Evolutionary conservation across 92 coral and sea anemone species (phyloP).

Genomic region (Porites rus): DNA sequence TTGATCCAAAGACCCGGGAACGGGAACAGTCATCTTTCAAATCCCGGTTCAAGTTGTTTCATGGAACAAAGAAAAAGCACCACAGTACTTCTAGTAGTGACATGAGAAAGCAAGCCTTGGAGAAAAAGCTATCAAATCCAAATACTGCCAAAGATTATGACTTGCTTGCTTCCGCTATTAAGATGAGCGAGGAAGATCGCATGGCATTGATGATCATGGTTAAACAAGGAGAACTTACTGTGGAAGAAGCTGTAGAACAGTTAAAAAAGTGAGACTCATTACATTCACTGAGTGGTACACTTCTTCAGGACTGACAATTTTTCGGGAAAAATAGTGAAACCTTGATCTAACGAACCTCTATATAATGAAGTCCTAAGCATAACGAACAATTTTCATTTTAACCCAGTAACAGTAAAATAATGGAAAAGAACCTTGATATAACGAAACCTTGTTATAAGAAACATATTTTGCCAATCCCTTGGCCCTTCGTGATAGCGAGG

Average conservation of each 20-base stretch:
- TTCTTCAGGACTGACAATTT: too few species aligned
- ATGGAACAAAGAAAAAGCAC: constrained; percentile 57
- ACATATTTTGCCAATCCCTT: too few species aligned
- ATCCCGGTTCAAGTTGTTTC: constrained; percentile 57
- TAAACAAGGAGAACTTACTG: constrained; percentile 95
- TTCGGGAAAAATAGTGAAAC: too few species aligned
- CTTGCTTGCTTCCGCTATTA: constrained; percentile 79
- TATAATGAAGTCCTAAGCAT: too few species aligned
- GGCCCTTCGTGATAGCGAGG: too few species aligned
- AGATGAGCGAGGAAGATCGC: constrained; percentile 97
- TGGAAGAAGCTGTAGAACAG: constrained; percentile 95
- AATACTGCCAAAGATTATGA: constrained; percentile 42
- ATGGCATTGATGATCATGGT: constrained; percentile 93
- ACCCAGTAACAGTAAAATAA: too few species aligned
- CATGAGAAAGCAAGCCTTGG: constrained; percentile 33
- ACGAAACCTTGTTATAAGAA: too few species aligned
- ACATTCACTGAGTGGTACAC: too few species aligned
- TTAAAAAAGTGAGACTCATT: constrained; percentile 56
- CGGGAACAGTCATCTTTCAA: constrained; percentile 72
- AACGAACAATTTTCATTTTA: too few species aligned
- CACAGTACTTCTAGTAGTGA: not conserved
- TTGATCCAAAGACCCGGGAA: constrained; percentile 50
- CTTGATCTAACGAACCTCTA: too few species aligned
- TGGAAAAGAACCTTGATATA: too few species aligned
- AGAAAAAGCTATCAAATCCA: constrained; percentile 29